Conservation (phyloP, 2,888 invertebrate genomes). For the Acanthopleura granulata region DNA sequence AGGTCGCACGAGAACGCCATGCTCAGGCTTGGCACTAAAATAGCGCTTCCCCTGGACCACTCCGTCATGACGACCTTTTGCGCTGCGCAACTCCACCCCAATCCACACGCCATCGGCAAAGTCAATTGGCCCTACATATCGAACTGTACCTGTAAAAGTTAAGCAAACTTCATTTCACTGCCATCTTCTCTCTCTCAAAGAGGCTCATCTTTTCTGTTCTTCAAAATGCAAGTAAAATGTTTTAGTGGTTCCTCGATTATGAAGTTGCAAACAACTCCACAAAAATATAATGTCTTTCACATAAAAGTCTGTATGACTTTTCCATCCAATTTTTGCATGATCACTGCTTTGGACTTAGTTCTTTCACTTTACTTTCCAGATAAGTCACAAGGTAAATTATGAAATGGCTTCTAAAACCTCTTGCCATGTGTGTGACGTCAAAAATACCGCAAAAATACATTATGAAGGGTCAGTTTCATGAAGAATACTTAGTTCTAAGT, state of each 20-base stretch:
- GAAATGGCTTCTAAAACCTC: no score
- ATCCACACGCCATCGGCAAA: slow-evolving; percentile 73
- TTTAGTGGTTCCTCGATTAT: no score
- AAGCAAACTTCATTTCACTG: background rate
- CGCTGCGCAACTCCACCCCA: slow-evolving; percentile 70
- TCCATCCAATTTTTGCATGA: no score
- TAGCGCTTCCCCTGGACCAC: slow-evolving; percentile 66
- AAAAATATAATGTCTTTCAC: background rate
- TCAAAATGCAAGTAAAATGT: no score
- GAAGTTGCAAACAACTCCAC: no score
- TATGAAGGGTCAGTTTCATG: no score
- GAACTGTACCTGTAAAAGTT: slow-evolving; percentile 61
- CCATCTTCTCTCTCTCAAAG: background rate
- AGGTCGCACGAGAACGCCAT: slow-evolving; percentile 68
- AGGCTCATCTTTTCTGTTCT: background rate
- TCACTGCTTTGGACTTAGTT: no score
- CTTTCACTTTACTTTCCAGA: no score
- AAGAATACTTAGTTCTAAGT: no score
- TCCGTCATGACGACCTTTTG: slow-evolving; percentile 69
- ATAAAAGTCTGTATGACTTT: background rate
- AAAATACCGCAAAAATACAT: no score
- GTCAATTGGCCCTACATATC: slow-evolving; percentile 70
- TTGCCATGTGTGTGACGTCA: no score
- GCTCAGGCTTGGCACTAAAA: slow-evolving; percentile 64
- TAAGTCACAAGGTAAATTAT: no score